Percentiles rank a stretch among this genome's conserved stretches.
Evolutionary conservation across 2,888 invertebrate species (phyloP).

Genomic region (Phaonia tiefii): DNA sequence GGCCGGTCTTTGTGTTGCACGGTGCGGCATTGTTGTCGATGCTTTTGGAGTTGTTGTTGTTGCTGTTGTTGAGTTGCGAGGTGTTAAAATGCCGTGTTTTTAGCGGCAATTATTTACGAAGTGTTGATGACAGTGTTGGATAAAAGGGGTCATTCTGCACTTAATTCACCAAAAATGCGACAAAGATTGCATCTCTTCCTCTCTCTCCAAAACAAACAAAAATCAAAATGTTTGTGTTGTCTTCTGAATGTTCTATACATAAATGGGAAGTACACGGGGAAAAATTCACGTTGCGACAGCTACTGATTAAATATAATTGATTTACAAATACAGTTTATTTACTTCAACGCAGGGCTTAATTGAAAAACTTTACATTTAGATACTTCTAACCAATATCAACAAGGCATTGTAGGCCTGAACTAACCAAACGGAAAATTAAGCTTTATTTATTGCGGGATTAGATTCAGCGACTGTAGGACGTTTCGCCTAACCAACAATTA

Average conservation of each 20-base stretch:
- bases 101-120: conserved; percentile 68
- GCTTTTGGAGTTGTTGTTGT: conserved; percentile 20
- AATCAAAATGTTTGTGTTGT: conserved; percentile 34
- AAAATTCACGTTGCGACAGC: background rate
- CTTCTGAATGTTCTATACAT: conserved; percentile 44
- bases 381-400: too few species aligned
- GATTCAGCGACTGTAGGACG: too few species aligned
- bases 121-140: conserved; percentile 67
- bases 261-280: conserved; percentile 49
- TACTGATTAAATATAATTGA: too few species aligned
- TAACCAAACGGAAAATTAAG: too few species aligned
- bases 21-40: conserved; percentile 19
- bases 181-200: conserved; percentile 64
- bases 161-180: conserved; percentile 68
- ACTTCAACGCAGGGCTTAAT: too few species aligned
- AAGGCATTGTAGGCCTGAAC: too few species aligned
- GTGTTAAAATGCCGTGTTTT: conserved; percentile 67
- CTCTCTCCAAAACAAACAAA: conserved; percentile 11
- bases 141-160: conserved; percentile 68
- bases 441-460: too few species aligned
- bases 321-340: too few species aligned
- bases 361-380: too few species aligned
- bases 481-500: too few species aligned
- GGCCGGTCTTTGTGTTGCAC: background rate
- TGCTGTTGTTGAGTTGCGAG: conserved; percentile 56